phyloP scores from a whole-genome alignment of 2,888 invertebrate genomes.

The Cyaniris semiargus region DNA sequence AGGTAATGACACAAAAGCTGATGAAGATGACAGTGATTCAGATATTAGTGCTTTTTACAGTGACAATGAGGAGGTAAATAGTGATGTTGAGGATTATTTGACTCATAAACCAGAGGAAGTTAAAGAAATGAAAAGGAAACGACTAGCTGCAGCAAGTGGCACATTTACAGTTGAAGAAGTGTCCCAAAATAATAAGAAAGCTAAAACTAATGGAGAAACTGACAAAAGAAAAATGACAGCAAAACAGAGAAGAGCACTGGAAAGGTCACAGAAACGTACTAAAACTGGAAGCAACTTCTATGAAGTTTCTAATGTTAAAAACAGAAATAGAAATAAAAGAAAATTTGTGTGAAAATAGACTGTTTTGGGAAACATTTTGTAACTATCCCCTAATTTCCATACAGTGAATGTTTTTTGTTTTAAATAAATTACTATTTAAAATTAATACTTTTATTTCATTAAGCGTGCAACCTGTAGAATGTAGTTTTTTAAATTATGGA shows the following conservation, averaged over 20 bases:
- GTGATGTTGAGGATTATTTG: slow-evolving; percentile 75
- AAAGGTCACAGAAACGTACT: slow-evolving; percentile 87
- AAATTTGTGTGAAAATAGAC: slow-evolving; percentile 48
- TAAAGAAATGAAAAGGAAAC: slow-evolving; percentile 70
- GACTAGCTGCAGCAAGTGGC: slow-evolving; percentile 77
- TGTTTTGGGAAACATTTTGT: too few species aligned
- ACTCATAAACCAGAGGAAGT: slow-evolving; percentile 71
- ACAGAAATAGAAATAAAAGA: slow-evolving; percentile 88
- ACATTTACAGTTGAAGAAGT: slow-evolving; percentile 78
- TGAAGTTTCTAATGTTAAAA: slow-evolving; percentile 93
- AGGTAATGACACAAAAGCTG: slow-evolving; percentile 38
- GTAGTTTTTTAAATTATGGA: not conserved
- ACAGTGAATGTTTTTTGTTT: not conserved
- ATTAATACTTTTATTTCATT: not conserved
- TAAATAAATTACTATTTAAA: not conserved
- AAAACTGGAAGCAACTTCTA: slow-evolving; percentile 95
- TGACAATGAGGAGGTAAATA: slow-evolving; percentile 81
- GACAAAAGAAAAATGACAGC: slow-evolving; percentile 83
- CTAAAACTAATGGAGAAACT: slow-evolving; percentile 48
- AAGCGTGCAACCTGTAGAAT: not conserved
- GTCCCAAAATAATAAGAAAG: slow-evolving; percentile 62
- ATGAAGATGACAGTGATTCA: slow-evolving; percentile 77
- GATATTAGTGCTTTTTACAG: slow-evolving; percentile 85
- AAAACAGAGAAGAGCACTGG: slow-evolving; percentile 87
- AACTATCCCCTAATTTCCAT: not conserved